Evolutionary conservation across 2,113 vertebrate genomes (phyloP).

Genomic region (Physeter macrocephalus): DNA sequence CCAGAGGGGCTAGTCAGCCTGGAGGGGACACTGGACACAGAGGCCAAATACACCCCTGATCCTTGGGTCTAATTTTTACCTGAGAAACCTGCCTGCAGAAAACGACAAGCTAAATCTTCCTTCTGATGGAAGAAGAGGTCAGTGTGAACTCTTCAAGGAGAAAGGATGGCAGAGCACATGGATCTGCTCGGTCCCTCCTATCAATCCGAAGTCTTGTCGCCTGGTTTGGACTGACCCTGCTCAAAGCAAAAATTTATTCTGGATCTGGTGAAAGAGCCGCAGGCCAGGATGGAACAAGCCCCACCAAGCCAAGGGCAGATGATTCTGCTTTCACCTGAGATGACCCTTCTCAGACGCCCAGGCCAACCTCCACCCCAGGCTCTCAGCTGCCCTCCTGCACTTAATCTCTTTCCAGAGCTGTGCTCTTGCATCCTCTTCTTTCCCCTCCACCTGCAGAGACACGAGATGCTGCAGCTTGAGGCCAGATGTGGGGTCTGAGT

Average conservation of each 20-base stretch:
- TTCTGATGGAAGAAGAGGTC: background rate
- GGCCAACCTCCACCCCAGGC: too few relatives aligned
- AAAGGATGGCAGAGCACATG: background rate
- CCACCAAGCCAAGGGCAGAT: background rate
- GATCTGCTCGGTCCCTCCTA: too few relatives aligned
- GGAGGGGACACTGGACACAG: background rate
- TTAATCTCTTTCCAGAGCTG: background rate
- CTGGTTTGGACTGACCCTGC: background rate
- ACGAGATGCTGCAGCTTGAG: background rate
- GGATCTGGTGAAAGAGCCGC: background rate
- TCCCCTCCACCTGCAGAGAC: background rate
- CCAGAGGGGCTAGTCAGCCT: background rate
- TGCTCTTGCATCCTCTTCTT: background rate
- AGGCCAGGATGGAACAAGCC: background rate
- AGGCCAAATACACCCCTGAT: background rate
- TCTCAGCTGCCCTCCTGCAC: background rate
- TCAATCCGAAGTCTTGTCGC: rapidly evolving
- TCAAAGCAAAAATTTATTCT: background rate
- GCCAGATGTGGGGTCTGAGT: background rate
- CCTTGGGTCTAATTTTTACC: background rate
- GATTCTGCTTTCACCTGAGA: background rate
- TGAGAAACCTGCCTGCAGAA: background rate
- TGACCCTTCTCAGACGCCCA: background rate
- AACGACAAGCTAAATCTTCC: background rate
- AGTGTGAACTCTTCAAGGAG: background rate